Conservation (phyloP, 2,113 vertebrate species). For the Trachemys scripta region DNA sequence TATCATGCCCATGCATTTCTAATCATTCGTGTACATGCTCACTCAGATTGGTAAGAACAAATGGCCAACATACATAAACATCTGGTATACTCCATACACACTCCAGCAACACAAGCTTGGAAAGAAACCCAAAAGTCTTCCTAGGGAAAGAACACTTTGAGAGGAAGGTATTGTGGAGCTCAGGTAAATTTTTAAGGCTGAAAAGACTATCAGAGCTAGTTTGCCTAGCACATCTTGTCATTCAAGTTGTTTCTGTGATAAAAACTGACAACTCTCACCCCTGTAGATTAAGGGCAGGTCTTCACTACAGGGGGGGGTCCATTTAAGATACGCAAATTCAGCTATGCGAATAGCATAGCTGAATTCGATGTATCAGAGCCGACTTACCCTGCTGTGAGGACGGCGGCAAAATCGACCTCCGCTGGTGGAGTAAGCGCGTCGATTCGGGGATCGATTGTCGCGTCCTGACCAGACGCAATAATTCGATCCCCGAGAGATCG, state of each 20-base stretch:
- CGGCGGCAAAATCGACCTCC: too few relatives aligned
- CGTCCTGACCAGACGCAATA: too few relatives aligned
- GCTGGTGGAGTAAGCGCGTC: too few relatives aligned
- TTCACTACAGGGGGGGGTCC: too few relatives aligned
- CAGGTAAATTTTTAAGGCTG: slow-evolving; percentile 42
- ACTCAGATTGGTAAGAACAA: slow-evolving; percentile 78
- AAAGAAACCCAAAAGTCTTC: slow-evolving; percentile 77
- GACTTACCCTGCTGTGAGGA: too few relatives aligned
- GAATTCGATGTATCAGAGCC: too few relatives aligned
- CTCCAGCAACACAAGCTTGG: slow-evolving; percentile 84
- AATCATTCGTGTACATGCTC: slow-evolving; percentile 83
- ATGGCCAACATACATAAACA: slow-evolving; percentile 82
- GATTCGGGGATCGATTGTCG: too few relatives aligned
- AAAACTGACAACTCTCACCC: background rate
- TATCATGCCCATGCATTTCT: slow-evolving; percentile 86
- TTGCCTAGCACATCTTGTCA: slow-evolving; percentile 22
- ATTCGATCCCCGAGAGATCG: too few relatives aligned
- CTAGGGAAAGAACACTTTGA: slow-evolving; percentile 56
- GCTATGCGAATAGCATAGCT: too few relatives aligned
- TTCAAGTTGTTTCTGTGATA: slow-evolving; percentile 26
- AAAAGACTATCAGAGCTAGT: background rate
- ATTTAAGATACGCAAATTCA: too few relatives aligned
- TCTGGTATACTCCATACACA: slow-evolving; percentile 80
- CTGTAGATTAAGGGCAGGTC: rapidly evolving
- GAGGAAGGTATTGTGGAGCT: background rate